Percentiles rank a stretch among this genome's conserved stretches.
Conservation (phyloP, 2,113 vertebrate species). For the Carassius gibelio region DNA sequence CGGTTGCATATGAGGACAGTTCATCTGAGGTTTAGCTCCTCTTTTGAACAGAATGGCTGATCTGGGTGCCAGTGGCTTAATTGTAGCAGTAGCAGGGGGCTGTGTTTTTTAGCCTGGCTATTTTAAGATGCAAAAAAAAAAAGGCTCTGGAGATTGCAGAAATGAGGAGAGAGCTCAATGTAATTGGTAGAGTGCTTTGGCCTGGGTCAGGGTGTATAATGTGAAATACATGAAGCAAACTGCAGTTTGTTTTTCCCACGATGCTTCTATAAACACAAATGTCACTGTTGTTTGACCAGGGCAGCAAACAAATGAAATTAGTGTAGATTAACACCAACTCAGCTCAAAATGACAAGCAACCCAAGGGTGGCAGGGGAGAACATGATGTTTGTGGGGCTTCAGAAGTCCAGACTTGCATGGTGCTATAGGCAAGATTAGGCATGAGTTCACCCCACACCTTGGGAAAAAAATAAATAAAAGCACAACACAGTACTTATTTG, state of each 20-base stretch:
- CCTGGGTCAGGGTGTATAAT: background rate
- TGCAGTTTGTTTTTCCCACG: background rate
- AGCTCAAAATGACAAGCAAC: background rate
- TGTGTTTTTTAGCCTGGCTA: conserved; percentile 18
- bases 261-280: conserved; percentile 25
- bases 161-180: background rate
- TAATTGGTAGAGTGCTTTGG: conserved; percentile 30
- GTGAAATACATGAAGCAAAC: conserved; percentile 13
- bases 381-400: background rate
- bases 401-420: background rate
- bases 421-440: conserved; percentile 1
- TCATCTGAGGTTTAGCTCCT: background rate
- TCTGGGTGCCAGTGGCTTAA: conserved; percentile 17
- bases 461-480: background rate
- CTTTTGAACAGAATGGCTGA: background rate
- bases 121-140: conserved; percentile 28
- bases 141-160: conserved; percentile 10
- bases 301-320: background rate
- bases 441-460: background rate
- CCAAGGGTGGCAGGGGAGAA: background rate
- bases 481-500: background rate
- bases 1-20: conserved; percentile 1
- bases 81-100: conserved; percentile 21
- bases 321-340: background rate
- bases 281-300: background rate